Base-by-base conservation (phyloP, 2,888 invertebrate genomes). In the Noctua fimbriata region DNA sequence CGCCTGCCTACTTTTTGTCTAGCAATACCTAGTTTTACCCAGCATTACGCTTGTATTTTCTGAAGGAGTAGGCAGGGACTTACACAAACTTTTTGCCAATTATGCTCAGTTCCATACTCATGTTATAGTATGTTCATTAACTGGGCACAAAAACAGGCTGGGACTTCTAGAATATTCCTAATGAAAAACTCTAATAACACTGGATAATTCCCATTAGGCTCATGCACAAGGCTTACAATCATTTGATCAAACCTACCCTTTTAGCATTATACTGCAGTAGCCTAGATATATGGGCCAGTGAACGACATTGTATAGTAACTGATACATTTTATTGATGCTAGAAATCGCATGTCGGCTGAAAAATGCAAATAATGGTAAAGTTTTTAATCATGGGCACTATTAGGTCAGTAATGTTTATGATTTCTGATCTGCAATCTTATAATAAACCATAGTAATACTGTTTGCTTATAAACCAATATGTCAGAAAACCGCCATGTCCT, bases 191-290 rank as follows among this genome's bases (percentile, higher is more conserved):
- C 24, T 24, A 65, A 65, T 65, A 5, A 41, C 14, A 41, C 12
- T 24, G 12, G 4, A 36, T 12, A 21, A 14, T 36, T 65, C 65
- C 12, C 12, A 10, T 36, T 24, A 36, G 24, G 41, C 41, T 41
- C 18, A 41, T 60, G 16, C 58, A 60, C 28, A 60, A 60, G 16
- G n/a, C 14, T 36, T 36, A 1, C 16, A 16, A 32, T 9, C 24
- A 70, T 24, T 52, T 5, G 12, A 76, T 4, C 28, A 52, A 32
- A 44, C 18, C 21, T 10, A 55, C 24, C 24, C 55, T 24, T 58
- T 69, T 49, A 12, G 52, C n/a, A 2, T 52, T 70, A 76, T 65
- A 85, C 86, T 87, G 81, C 86, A 83, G 58, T 75, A 71, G 18
- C 79, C 78, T 78, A 72, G 70, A 7, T 78, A 71, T 69, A 71